These are phyloP conservation scores for Alloscopus bannaensis DNA, from an alignment of 2,888 invertebrate species.

Conservation along the genomic window DNA sequence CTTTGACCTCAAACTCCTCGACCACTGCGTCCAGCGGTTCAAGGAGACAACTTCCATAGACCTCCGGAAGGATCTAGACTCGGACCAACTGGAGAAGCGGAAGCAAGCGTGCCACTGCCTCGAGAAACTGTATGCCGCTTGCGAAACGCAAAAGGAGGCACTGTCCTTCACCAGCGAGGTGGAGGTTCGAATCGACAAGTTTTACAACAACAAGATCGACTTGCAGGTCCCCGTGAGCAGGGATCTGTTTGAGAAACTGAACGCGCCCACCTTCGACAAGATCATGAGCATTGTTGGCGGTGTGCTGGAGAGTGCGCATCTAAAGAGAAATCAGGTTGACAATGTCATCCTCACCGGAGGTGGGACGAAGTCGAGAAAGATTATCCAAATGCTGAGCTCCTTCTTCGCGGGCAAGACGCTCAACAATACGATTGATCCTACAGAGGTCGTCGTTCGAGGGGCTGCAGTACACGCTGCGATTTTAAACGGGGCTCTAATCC, in stretches of 20 bases:
- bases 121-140: neutral
- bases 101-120: neutral
- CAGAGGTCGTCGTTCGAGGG: slow-evolving; percentile 89
- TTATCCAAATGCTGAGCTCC: slow-evolving; percentile 80
- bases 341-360: slow-evolving; percentile 66
- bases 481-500: slow-evolving; percentile 74
- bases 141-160: slow-evolving; percentile 14
- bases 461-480: slow-evolving; percentile 86
- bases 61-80: slow-evolving; percentile 1
- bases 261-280: slow-evolving; percentile 17
- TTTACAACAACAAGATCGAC: slow-evolving; percentile 8
- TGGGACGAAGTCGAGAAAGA: slow-evolving; percentile 82
- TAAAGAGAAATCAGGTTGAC: slow-evolving; percentile 46
- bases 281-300: slow-evolving; percentile 38
- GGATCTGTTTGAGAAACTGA: slow-evolving; percentile 54
- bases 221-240: slow-evolving; percentile 32
- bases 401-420: slow-evolving; percentile 80
- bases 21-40: slow-evolving; percentile 51
- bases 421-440: slow-evolving; percentile 78
- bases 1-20: slow-evolving; percentile 81
- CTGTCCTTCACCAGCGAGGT: neutral
- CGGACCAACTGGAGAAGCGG: neutral
- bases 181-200: neutral
- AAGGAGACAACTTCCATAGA: slow-evolving; percentile 10
- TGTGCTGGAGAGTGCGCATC: slow-evolving; percentile 12